Evolutionary conservation across 1,140 invertebrate genomes (phyloP).

Genomic region (Cyphomyrmex costatus): DNA sequence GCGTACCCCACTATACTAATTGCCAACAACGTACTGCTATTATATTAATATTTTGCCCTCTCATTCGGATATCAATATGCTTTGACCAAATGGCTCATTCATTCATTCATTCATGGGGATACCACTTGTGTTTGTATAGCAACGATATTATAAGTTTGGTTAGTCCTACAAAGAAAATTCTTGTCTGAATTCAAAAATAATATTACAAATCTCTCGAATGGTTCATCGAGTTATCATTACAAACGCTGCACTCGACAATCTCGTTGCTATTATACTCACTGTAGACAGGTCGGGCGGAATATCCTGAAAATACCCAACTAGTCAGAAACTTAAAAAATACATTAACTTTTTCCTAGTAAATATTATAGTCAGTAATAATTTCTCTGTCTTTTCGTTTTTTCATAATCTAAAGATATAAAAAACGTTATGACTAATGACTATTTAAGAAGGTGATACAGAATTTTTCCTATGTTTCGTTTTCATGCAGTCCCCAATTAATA

Average conservation of each 20-base stretch:
- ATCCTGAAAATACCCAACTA: conserved; percentile 87
- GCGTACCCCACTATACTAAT: conserved; percentile 76
- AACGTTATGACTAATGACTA: not conserved
- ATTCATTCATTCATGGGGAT: conserved; percentile 79
- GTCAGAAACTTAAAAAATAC: conserved; percentile 78
- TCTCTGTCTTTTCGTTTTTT: not conserved
- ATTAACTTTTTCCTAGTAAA: conserved; percentile 52
- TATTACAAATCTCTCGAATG: conserved; percentile 74
- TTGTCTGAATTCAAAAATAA: conserved; percentile 75
- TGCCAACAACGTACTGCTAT: conserved; percentile 80
- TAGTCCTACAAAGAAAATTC: conserved; percentile 84
- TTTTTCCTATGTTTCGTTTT: conserved; percentile 38
- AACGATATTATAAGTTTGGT: conserved; percentile 80
- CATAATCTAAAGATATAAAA: conserved; percentile 14
- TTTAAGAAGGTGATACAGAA: not conserved
- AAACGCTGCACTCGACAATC: conserved; percentile 85
- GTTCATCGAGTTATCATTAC: conserved; percentile 81
- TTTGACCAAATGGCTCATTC: conserved; percentile 78
- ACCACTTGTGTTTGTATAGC: conserved; percentile 73
- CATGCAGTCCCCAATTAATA: conserved; percentile 41
- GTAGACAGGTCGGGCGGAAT: conserved; percentile 87
- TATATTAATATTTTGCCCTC: conserved; percentile 87
- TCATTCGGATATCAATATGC: conserved; percentile 82
- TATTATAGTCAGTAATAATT: conserved; percentile 31
- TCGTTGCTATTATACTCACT: conserved; percentile 86